A percentile compares a stretch with the other conserved stretches of the same genome.
These are phyloP conservation scores for Caracal caracal DNA, from an alignment of 2,113 vertebrate genomes.

Conservation along the genomic window DNA sequence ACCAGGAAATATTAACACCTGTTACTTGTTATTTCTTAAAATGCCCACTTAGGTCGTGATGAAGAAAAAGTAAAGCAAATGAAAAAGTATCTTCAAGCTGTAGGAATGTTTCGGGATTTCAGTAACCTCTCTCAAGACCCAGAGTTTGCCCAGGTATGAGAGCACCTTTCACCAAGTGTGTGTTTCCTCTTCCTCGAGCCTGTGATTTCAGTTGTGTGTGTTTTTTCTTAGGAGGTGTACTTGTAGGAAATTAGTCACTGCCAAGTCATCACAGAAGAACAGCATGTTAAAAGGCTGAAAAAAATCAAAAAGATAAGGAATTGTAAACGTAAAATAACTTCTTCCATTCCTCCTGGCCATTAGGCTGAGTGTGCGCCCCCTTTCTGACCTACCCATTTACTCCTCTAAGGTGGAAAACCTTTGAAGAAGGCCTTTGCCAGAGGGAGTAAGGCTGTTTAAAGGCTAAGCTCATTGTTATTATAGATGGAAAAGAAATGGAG, in stretches of 20 bases:
- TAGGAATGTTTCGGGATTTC: slow-evolving; percentile 95
- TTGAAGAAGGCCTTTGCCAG: not conserved
- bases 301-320: not conserved
- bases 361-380: not conserved
- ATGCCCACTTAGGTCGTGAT: slow-evolving; percentile 89
- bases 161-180: not conserved
- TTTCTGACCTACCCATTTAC: not conserved
- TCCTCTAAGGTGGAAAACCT: not conserved
- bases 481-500: not conserved
- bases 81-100: slow-evolving; percentile 91
- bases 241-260: slow-evolving; percentile 28
- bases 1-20: not conserved
- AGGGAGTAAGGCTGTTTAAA: not conserved
- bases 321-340: not conserved
- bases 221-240: not conserved
- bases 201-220: not conserved
- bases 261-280: not conserved
- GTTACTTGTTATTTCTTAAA: not conserved
- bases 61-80: slow-evolving; percentile 89
- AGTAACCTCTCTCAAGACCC: slow-evolving; percentile 91
- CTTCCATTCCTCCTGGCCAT: not conserved
- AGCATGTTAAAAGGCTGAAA: not conserved
- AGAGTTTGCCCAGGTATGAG: slow-evolving; percentile 93
- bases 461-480: not conserved
- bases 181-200: not conserved